Evolutionary conservation across 2,113 vertebrate species (phyloP), one percentile per base, ranked within the genome.

Genomic region (Phyllostomus discolor): DNA sequence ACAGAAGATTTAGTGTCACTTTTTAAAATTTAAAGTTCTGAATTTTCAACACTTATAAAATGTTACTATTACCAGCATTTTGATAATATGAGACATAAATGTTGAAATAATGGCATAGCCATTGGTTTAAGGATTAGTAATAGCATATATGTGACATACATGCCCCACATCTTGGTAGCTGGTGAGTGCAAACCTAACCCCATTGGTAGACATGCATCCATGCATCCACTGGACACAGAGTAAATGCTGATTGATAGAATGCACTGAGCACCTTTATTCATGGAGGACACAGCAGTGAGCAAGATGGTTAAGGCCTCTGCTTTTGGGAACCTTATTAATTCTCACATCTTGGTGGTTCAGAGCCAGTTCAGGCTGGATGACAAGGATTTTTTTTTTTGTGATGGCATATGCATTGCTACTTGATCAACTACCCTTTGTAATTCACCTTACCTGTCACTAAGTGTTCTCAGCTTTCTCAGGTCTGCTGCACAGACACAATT

Each of bases 91-190:
- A 79, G 52, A 78, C 59, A 50, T 82, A 89, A 91, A 64, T 46
- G 15, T 50, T 93, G 31, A 95, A 94, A 67, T 88, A 80, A 87
- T 41, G 38, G 33, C 19, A 81, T 67, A 54, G 4, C 26, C 17
- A 64, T 54, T 90, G 76, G 70, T 70, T 88, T 67, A 85, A 72
- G 57, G 57, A 70, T 92, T 85, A 92, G 80, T 90, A 94, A 54
- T 52, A 59, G 43, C 31, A 31, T 16, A 22, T 35, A 28, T 88
- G 7, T 87, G 86, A 70, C 46, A 2, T 1, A 35, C 0, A 22
- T 64, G 43, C 35, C 50, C 5, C 35, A 62, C 17, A 16, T 43
- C 14, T 91, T 96, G 41, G 33, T 43, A 75, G 19, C 59, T 79
- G 43, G 1, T 64, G 48, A 85, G 41, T 38, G 33, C 46, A 90